Percentiles rank a stretch among this genome's conserved stretches.
These are phyloP conservation scores for Cochlearius cochlearius DNA, from an alignment of 2,113 vertebrate genomes.

Conservation along the genomic window DNA sequence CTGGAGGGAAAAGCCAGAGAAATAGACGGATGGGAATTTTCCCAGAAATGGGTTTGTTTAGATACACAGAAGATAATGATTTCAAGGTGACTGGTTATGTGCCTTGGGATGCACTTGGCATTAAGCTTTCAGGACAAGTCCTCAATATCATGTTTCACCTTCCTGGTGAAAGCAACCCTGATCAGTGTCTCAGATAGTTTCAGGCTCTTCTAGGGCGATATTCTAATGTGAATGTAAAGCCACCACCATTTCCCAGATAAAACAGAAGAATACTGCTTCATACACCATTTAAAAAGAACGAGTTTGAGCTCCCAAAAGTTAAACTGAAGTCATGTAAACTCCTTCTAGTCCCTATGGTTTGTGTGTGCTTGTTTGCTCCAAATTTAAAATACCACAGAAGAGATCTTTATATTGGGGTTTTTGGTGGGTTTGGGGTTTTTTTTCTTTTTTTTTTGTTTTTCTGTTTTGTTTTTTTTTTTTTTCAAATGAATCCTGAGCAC, in stretches of 20 bases:
- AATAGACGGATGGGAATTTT: background rate
- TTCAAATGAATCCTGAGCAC: background rate
- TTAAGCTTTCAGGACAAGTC: background rate
- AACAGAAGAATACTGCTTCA: background rate
- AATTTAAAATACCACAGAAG: background rate
- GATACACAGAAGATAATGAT: background rate
- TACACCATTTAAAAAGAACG: background rate
- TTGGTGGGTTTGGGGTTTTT: background rate
- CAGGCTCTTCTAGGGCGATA: background rate
- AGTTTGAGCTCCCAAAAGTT: background rate
- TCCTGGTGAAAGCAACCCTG: background rate
- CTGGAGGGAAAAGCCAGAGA: background rate
- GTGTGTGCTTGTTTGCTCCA: background rate
- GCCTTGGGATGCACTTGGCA: background rate
- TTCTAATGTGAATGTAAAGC: background rate
- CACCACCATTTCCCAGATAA: background rate
- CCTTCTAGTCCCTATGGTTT: background rate
- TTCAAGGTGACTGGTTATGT: background rate
- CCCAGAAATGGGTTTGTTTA: background rate
- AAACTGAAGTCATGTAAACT: background rate
- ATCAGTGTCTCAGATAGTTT: background rate
- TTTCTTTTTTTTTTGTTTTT: no score
- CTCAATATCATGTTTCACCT: background rate
- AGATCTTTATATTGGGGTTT: background rate
- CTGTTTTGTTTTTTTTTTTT: no score